Evolutionary conservation across 2,888 invertebrate species (phyloP).

Genomic region (Acleris emargana): DNA sequence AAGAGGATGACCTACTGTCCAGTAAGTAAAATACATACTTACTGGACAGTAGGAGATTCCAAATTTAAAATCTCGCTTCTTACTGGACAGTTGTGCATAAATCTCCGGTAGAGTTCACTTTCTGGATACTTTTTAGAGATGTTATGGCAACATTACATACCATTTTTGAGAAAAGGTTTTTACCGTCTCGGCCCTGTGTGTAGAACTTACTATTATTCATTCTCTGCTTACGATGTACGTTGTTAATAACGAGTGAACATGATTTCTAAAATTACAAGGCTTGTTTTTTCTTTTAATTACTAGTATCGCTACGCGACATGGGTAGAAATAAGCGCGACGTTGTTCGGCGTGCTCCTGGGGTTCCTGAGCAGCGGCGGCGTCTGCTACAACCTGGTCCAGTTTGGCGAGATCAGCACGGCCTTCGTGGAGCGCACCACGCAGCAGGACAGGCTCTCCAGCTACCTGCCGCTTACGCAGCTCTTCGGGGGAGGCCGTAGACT

Average conservation of each 20-base stretch:
- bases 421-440: constrained; percentile 58
- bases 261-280: background rate
- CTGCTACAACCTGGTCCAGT: constrained; percentile 74
- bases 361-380: constrained; percentile 45
- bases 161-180: too few relatives aligned
- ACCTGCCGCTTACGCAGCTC: constrained; percentile 27
- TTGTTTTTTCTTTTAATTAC: background rate
- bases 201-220: too few relatives aligned
- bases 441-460: constrained; percentile 27
- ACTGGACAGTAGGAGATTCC: too few relatives aligned
- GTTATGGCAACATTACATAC: too few relatives aligned
- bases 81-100: too few relatives aligned
- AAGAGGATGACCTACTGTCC: too few relatives aligned
- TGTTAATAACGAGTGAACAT: background rate
- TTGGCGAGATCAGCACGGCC: constrained; percentile 75
- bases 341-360: constrained; percentile 35
- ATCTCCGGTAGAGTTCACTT: too few relatives aligned
- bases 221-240: too few relatives aligned
- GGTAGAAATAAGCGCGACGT: constrained; percentile 33
- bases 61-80: too few relatives aligned
- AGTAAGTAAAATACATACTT: too few relatives aligned
- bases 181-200: too few relatives aligned
- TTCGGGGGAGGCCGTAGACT: constrained; percentile 38
- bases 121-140: too few relatives aligned
- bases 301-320: constrained; percentile 37